Evolutionary conservation across 2,797 vertebrate genomes (phyloP).

Genomic region (Paedocypris micromegethes): DNA sequence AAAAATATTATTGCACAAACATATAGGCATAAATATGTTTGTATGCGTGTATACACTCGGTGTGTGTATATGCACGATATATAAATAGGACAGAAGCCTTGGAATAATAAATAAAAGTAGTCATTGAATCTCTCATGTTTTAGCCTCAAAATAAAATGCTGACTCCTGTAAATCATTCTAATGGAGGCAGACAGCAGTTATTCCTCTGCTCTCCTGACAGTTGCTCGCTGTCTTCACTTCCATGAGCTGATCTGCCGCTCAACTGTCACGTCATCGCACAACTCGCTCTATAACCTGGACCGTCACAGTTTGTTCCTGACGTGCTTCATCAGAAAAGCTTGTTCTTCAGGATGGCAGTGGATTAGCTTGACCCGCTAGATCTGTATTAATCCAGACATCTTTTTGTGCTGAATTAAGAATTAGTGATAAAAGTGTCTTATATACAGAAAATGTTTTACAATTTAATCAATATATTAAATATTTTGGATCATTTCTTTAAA

Average conservation of each 20-base stretch:
- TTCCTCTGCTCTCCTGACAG: background rate
- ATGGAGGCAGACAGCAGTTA: background rate
- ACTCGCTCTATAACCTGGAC: background rate
- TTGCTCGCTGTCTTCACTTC: slow-evolving; percentile 8
- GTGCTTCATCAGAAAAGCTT: background rate
- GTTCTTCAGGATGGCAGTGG: slow-evolving; percentile 5
- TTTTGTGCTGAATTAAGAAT: too few species aligned
- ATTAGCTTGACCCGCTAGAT: background rate
- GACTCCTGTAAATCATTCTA: background rate
- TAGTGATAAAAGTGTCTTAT: too few species aligned
- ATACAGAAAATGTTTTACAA: too few species aligned
- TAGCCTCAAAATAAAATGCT: background rate
- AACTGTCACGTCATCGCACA: background rate
- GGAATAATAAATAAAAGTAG: too few species aligned
- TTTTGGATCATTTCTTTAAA: too few species aligned
- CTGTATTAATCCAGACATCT: background rate
- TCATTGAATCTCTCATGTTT: background rate
- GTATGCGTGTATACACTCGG: too few species aligned
- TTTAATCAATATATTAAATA: too few species aligned
- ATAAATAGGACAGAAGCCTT: too few species aligned
- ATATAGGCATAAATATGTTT: too few species aligned
- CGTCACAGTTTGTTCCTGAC: slow-evolving; percentile 2
- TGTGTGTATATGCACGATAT: too few species aligned
- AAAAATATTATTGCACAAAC: too few species aligned
- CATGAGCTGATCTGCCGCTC: background rate